Evolutionary conservation across 2,888 invertebrate genomes (phyloP).

Genomic region (Scaptomyza polygonia): DNA sequence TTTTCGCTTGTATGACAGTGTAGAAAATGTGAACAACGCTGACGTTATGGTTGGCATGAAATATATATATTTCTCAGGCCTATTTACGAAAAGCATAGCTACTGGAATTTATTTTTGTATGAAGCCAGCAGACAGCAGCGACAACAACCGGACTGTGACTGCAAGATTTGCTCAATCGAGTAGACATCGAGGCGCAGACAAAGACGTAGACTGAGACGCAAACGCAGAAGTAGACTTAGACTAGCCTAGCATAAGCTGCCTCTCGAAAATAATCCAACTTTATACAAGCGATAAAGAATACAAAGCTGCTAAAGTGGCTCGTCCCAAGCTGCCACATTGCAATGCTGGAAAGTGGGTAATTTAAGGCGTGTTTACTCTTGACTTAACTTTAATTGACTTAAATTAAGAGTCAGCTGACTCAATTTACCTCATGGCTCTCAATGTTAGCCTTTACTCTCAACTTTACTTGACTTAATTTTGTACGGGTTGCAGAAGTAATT

Average conservation of each 20-base stretch:
- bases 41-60: slow-evolving; percentile 45
- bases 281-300: slow-evolving; percentile 72
- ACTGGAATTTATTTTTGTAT: slow-evolving; percentile 57
- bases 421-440: no score
- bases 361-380: no score
- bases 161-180: slow-evolving; percentile 6
- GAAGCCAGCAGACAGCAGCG: slow-evolving; percentile 13
- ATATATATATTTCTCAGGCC: slow-evolving; percentile 69
- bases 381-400: no score
- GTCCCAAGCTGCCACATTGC: slow-evolving; percentile 30
- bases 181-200: slow-evolving; percentile 5
- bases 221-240: slow-evolving; percentile 4
- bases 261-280: slow-evolving; percentile 73
- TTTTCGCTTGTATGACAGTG: slow-evolving; percentile 52
- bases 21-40: slow-evolving; percentile 52
- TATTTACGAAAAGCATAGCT: slow-evolving; percentile 71
- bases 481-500: no score
- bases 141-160: slow-evolving; percentile 11
- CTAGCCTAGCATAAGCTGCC: slow-evolving; percentile 69
- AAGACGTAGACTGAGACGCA: not conserved
- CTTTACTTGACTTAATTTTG: no score
- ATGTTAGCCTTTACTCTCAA: no score
- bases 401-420: no score
- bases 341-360: slow-evolving; percentile 11
- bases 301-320: slow-evolving; percentile 39